phyloP scores from a whole-genome alignment of 2,888 invertebrate species.

The Folsomia manolachei region DNA sequence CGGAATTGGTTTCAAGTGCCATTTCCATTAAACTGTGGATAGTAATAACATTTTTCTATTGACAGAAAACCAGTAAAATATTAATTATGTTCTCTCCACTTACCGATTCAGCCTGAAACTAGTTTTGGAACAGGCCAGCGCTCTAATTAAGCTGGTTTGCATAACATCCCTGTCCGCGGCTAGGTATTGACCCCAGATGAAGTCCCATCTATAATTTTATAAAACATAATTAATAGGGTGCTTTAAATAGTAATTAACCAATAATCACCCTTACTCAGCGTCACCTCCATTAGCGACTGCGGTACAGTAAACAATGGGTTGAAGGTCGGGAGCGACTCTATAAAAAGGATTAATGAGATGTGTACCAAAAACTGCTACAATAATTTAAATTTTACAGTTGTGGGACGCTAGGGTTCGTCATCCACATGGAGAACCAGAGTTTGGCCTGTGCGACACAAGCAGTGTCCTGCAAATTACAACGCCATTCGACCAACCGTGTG shows the following conservation, averaged over 20 bases:
- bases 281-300: conserved; percentile 43
- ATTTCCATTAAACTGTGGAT: conserved; percentile 33
- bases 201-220: too few relatives aligned
- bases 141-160: conserved; percentile 31
- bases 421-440: conserved; percentile 30
- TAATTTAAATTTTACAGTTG: conserved; percentile 16
- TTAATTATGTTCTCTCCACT: neutral
- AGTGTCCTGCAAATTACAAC: conserved; percentile 34
- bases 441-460: conserved; percentile 34
- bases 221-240: too few relatives aligned
- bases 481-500: conserved; percentile 43
- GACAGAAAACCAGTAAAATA: neutral
- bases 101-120: conserved; percentile 28
- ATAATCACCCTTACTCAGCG: too few relatives aligned
- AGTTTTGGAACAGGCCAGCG: conserved; percentile 40
- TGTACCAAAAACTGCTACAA: too few relatives aligned
- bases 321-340: conserved; percentile 42
- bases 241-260: too few relatives aligned
- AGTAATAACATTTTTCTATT: neutral
- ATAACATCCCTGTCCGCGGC: conserved; percentile 23
- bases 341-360: neutral
- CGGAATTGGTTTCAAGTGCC: conserved; percentile 28
- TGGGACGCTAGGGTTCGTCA: conserved; percentile 18
- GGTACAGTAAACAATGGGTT: conserved; percentile 38
- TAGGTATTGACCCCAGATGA: conserved; percentile 33